phyloP scores from a whole-genome alignment of 2,113 vertebrate species.

The Isurus oxyrinchus region DNA sequence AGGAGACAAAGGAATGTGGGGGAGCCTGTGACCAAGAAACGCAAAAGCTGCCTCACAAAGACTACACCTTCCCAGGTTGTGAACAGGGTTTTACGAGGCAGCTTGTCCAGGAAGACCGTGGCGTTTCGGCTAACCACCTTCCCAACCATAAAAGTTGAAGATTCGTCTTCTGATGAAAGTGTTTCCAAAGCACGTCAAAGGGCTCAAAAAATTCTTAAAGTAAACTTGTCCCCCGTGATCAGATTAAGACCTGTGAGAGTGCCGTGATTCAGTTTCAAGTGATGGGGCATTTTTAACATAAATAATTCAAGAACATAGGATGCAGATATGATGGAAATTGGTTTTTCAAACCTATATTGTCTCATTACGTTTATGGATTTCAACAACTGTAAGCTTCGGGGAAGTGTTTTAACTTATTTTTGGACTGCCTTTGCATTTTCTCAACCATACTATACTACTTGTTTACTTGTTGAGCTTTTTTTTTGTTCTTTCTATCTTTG shows the following conservation, averaged over 20 bases:
- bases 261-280: background rate
- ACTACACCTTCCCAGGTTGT: background rate
- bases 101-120: conserved; percentile 52
- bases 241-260: conserved; percentile 19
- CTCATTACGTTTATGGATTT: background rate
- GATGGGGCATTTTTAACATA: background rate
- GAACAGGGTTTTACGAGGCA: conserved; percentile 2
- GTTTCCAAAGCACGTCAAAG: conserved; percentile 52
- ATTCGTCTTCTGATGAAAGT: conserved; percentile 56
- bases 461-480: conserved; percentile 9
- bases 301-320: background rate
- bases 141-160: conserved; percentile 58
- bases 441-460: too few species aligned
- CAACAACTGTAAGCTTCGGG: background rate
- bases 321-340: background rate
- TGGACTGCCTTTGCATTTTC: background rate
- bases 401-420: conserved; percentile 9
- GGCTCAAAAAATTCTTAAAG: conserved; percentile 56
- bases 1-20: conserved; percentile 16
- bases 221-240: conserved; percentile 62
- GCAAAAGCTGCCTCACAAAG: background rate
- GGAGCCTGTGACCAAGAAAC: background rate
- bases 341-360: background rate
- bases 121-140: conserved; percentile 55
- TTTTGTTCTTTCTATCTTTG: background rate